Percentiles rank a stretch among this genome's conserved stretches.
phyloP scores from a whole-genome alignment of 1,140 invertebrate genomes.

The Bombus superbus region DNA sequence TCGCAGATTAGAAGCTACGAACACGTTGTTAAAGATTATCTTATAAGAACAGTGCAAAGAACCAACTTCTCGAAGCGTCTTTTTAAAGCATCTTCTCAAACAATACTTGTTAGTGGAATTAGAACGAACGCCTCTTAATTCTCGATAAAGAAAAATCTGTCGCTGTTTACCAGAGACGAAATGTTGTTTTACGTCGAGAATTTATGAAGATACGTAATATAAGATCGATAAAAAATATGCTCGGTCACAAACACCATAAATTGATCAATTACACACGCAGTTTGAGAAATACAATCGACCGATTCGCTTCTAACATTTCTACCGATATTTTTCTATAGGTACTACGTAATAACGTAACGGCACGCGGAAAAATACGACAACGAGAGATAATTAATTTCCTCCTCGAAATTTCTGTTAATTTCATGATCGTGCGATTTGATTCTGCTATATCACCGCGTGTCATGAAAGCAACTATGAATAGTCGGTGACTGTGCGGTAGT shows the following conservation, averaged over 20 bases:
- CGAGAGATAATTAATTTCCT: background rate
- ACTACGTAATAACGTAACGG: too few relatives aligned
- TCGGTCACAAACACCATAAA: background rate
- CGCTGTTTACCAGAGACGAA: too few relatives aligned
- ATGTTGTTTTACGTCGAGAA: background rate
- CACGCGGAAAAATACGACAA: background rate
- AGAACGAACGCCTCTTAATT: too few relatives aligned
- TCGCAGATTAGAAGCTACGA: too few relatives aligned
- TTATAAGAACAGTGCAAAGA: too few relatives aligned
- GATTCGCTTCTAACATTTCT: background rate
- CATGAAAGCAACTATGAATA: constrained; percentile 54
- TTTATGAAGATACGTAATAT: background rate
- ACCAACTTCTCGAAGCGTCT: too few relatives aligned
- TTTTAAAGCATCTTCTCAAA: too few relatives aligned
- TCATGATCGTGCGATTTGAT: background rate
- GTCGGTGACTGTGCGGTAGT: constrained; percentile 54
- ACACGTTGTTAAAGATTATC: too few relatives aligned
- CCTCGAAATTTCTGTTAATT: background rate
- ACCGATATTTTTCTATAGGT: background rate
- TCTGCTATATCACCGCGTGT: background rate
- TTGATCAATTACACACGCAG: background rate
- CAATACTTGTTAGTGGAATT: too few relatives aligned
- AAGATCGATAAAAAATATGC: background rate
- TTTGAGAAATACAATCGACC: background rate
- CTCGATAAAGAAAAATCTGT: too few relatives aligned